Evolutionary conservation across 2,797 vertebrate genomes (phyloP).

Genomic region (Tragopan temminckii): DNA sequence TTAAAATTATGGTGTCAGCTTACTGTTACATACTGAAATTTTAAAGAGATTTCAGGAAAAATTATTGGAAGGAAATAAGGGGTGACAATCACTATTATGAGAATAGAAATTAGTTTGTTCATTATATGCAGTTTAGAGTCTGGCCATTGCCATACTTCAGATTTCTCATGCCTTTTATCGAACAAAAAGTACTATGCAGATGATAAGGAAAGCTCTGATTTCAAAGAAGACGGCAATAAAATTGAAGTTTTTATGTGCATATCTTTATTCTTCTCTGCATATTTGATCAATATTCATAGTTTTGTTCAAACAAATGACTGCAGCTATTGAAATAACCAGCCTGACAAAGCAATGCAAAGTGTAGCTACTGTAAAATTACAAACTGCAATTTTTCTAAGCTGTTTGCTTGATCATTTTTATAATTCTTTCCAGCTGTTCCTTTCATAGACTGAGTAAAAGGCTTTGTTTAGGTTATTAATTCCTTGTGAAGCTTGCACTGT

Average conservation of each 20-base stretch:
- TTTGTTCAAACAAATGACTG: background rate
- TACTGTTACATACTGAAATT: background rate
- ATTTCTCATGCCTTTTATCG: background rate
- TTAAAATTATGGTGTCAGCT: background rate
- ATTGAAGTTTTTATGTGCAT: background rate
- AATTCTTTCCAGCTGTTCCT: background rate
- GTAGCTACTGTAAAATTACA: background rate
- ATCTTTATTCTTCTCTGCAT: background rate
- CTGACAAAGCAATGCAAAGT: background rate
- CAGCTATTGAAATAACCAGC: background rate
- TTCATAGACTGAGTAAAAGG: background rate
- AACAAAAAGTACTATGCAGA: background rate
- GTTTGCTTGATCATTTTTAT: background rate
- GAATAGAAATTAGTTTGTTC: background rate
- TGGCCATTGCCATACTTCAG: background rate
- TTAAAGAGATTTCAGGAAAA: background rate
- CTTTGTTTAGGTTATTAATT: background rate
- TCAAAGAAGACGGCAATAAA: background rate
- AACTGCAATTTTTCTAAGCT: background rate
- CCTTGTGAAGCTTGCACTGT: background rate
- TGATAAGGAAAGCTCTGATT: background rate
- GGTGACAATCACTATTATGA: background rate
- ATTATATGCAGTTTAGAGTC: background rate
- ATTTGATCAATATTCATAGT: background rate
- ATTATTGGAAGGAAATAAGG: background rate